Evolutionary conservation across 2,888 invertebrate genomes (phyloP), one percentile per base, ranked within the genome.

Genomic region (Drosophila heteroneura): DNA sequence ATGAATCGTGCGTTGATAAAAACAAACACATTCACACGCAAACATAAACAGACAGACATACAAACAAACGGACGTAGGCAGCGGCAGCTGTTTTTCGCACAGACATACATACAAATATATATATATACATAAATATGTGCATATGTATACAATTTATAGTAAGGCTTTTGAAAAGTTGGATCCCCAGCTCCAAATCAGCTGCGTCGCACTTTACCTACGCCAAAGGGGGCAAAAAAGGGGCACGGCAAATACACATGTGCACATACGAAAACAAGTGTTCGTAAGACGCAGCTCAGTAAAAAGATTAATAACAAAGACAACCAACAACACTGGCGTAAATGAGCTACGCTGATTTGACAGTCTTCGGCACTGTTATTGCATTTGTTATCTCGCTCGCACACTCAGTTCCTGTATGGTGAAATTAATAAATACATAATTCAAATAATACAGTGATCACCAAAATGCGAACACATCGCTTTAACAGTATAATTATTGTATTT

Each of bases 141-240:
- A 51, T 28, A 16, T 33, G 30, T 33, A 30, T 58, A 57, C 30
- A 59, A 66, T 30, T 64, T 53, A 60, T 16, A 64, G 47, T 44
- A 58, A 64, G 66, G 49, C 60, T 74, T 63, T 73, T 41, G 14
- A 51, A 51, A 41, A 26, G 32, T n/a, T 44, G 51, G 28, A 80
- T 54, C 64, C 57, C 60, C 66, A 70, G 70, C 69, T 69, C 22
- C 35, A 60, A 74, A 68, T 63, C 76, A 76, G 70, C 81, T 76
- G 82, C 81, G 82, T 70, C 82, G 76, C 73, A 81, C 68, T 59
- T 75, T 61, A 79, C 73, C 67, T 62, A 51, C 39, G 35, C 30
- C 70, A 82, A 74, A 73, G 79, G 83, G 83, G 82, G 47, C 44
- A 32, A 32, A 77, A 82, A 77, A 75, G 82, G 78, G 82, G 82